Evolutionary conservation across 1,140 invertebrate species (phyloP), one percentile per base, ranked within the genome.

Genomic region (Diploscapter pachys): DNA sequence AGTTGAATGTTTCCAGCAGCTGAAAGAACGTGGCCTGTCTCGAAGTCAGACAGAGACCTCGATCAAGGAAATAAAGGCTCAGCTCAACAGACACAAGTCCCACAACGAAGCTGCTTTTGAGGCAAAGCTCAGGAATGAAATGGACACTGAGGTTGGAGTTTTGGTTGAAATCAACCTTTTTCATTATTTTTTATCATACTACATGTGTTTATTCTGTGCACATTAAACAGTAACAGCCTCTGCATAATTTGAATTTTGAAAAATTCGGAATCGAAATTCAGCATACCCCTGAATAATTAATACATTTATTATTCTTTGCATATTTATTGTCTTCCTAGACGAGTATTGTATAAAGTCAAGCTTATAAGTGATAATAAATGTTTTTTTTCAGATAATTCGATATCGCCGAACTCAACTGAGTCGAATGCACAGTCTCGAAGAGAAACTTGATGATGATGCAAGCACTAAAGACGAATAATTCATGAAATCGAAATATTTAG

Each of bases 341-440:
- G 1, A 31, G 31, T 31, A 31, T 31, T 31, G n/a, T n/a, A n/a
- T 31, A 31, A 31, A 31, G 31, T 31, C 31, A 31, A 1, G 31
- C 31, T 31, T 31, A 31, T 31, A 31, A 31, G 31, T 31, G 31
- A 31, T 31, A 31, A 31, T 31, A 1, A 31, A 31, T 31, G 31
- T 31, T 31, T 31, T 31, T 31, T 31, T 95, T 78, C 94, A 97
- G 89, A 91, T 96, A 81, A 89, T 95, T 61, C 93, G 95, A 86
- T 96, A 96, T 87, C 90, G 92, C 75, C 90, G 95, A 87, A 91
- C 93, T 89, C 93, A 94, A 86, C 89, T 97, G 86, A 88, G 95
- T 52, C 89, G 90, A 72, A 91, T 91, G 81, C 94, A 98, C 85
- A 90, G 91, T 81, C 89, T 96, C 79, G 94, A 98, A 86, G 92